phyloP scores from a whole-genome alignment of 2,888 invertebrate species.

The Mythimna ferrago region DNA sequence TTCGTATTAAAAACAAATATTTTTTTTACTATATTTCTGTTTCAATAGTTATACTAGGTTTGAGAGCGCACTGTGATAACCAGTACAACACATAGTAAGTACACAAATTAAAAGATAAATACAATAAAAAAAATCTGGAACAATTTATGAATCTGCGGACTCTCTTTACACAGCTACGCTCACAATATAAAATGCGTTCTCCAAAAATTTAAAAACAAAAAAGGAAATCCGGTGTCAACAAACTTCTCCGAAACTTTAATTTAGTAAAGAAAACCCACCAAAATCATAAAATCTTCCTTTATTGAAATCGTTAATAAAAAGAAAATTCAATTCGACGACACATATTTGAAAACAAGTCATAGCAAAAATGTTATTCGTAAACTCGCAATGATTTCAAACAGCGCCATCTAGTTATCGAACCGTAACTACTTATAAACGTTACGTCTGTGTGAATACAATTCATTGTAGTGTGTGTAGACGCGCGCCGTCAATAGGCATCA shows the following conservation, averaged over 20 bases:
- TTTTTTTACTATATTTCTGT: no score
- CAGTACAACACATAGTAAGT: no score
- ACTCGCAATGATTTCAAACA: conserved; percentile 40
- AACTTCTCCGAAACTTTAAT: background rate
- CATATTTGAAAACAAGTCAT: conserved; percentile 4
- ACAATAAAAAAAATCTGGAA: no score
- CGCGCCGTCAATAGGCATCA: conserved; percentile 71
- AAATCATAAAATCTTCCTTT: background rate
- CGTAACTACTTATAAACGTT: conserved; percentile 41
- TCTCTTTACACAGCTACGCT: no score
- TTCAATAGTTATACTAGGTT: no score
- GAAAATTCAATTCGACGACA: background rate
- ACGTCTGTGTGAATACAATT: conserved; percentile 57
- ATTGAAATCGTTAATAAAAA: background rate
- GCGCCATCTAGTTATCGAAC: conserved; percentile 75
- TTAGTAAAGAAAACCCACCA: background rate
- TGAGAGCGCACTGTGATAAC: no score
- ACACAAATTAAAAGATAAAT: no score
- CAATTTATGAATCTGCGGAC: no score
- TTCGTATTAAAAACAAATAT: no score
- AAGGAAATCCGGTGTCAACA: background rate
- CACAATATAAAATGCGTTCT: no score
- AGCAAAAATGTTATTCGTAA: conserved; percentile 6
- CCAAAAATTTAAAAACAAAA: no score
- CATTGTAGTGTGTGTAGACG: conserved; percentile 71